Conservation (phyloP, 1,140 invertebrate genomes). For the Oncopeltus fasciatus region DNA sequence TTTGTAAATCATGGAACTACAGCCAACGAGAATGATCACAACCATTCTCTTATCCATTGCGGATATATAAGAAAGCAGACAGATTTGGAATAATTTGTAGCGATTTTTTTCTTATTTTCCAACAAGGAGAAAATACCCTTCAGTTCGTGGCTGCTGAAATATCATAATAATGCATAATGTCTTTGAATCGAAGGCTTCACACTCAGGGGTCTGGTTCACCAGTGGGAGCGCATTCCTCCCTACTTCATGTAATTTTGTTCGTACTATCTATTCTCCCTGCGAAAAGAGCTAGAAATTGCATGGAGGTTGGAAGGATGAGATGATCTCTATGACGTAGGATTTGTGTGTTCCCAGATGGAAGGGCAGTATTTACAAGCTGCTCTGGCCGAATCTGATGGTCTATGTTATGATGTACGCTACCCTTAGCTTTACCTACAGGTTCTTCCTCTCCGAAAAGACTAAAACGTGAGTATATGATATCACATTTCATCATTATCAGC, state of each 20-base stretch:
- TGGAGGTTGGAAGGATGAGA: neutral
- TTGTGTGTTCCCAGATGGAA: conserved; percentile 30
- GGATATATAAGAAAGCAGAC: no score
- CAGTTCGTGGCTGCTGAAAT: no score
- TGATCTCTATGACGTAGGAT: neutral
- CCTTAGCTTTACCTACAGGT: conserved; percentile 32
- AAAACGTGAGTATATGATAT: conserved; percentile 1
- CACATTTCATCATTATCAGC: neutral
- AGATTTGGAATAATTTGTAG: no score
- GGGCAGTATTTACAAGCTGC: conserved; percentile 36
- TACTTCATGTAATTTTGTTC: neutral
- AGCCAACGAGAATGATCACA: no score
- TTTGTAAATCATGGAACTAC: no score
- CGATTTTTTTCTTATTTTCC: no score
- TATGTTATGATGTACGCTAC: conserved; percentile 31
- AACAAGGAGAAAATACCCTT: no score
- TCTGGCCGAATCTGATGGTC: conserved; percentile 33
- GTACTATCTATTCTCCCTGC: no score
- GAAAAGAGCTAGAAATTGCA: neutral
- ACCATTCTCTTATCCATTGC: no score
- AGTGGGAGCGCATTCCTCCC: neutral
- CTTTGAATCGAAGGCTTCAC: neutral
- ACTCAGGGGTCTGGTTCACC: neutral
- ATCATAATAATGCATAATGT: no score
- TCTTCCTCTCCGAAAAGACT: conserved; percentile 24